Percentiles rank a stretch among this genome's conserved stretches.
These are phyloP conservation scores for Pseudomugil gertrudae DNA, from an alignment of 2,797 vertebrate genomes.

Conservation along the genomic window DNA sequence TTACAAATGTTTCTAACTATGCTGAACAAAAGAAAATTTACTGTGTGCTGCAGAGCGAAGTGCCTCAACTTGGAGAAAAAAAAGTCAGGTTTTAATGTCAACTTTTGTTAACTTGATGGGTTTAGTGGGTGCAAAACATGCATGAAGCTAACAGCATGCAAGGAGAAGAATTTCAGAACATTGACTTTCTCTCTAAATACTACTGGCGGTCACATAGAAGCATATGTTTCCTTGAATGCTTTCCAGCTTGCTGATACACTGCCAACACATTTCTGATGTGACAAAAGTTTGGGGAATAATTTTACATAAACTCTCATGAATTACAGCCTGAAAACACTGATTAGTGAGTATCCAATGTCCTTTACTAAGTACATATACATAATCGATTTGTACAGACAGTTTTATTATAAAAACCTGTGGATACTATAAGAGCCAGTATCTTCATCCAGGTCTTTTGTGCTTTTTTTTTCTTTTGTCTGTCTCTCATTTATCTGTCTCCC, in stretches of 20 bases:
- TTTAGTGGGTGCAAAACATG: slow-evolving; percentile 32
- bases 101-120: slow-evolving; percentile 26
- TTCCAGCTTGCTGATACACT: slow-evolving; percentile 9
- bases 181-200: slow-evolving; percentile 34
- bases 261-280: slow-evolving; percentile 28
- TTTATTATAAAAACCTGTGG: slow-evolving; percentile 36
- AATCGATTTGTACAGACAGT: slow-evolving; percentile 19
- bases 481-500: slow-evolving; percentile 37
- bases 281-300: slow-evolving; percentile 5
- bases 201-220: slow-evolving; percentile 1
- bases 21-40: slow-evolving; percentile 38
- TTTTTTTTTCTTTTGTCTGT: slow-evolving; percentile 28
- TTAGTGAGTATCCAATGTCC: not conserved
- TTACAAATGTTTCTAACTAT: slow-evolving; percentile 45
- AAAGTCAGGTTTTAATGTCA: slow-evolving; percentile 22
- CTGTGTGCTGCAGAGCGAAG: not conserved
- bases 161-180: slow-evolving; percentile 17
- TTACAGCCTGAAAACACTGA: slow-evolving; percentile 25
- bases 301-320: slow-evolving; percentile 29
- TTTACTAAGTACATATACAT: not conserved
- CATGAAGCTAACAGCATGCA: slow-evolving; percentile 1
- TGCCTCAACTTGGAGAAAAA: not conserved
- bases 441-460: slow-evolving; percentile 34
- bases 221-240: slow-evolving; percentile 8
- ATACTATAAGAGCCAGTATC: slow-evolving; percentile 23